phyloP scores from a whole-genome alignment of 2,888 invertebrate genomes.

The Neuroscelio doddi region DNA sequence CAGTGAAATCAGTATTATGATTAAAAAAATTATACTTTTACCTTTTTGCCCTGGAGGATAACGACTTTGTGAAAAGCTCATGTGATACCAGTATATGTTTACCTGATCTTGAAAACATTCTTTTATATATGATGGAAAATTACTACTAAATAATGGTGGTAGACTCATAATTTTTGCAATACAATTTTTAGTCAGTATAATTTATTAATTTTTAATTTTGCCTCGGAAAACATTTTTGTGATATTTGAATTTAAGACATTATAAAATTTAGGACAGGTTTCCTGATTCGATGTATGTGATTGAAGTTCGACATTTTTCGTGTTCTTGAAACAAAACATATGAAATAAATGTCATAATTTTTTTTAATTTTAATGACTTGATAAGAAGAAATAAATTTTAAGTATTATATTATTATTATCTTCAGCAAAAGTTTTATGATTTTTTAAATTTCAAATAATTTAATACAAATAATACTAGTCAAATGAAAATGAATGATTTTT shows the following conservation, averaged over 20 bases:
- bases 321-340: no score
- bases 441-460: no score
- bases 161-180: slow-evolving; percentile 56
- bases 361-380: no score
- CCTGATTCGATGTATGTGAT: background rate
- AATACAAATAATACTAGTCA: no score
- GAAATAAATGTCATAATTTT: no score
- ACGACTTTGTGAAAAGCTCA: slow-evolving; percentile 76
- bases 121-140: slow-evolving; percentile 60
- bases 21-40: slow-evolving; percentile 41
- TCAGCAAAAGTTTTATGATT: no score
- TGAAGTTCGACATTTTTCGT: slow-evolving; percentile 3
- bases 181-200: slow-evolving; percentile 10
- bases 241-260: slow-evolving; percentile 24
- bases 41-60: slow-evolving; percentile 72
- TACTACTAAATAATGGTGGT: slow-evolving; percentile 55
- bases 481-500: no score
- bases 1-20: no score
- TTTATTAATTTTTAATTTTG: slow-evolving; percentile 30
- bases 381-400: no score
- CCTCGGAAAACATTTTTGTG: slow-evolving; percentile 25
- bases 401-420: no score
- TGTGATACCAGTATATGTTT: slow-evolving; percentile 75
- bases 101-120: slow-evolving; percentile 52
- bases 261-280: background rate